Base-by-base conservation (phyloP, 2,888 invertebrate species). In the Pyralis farinalis region DNA sequence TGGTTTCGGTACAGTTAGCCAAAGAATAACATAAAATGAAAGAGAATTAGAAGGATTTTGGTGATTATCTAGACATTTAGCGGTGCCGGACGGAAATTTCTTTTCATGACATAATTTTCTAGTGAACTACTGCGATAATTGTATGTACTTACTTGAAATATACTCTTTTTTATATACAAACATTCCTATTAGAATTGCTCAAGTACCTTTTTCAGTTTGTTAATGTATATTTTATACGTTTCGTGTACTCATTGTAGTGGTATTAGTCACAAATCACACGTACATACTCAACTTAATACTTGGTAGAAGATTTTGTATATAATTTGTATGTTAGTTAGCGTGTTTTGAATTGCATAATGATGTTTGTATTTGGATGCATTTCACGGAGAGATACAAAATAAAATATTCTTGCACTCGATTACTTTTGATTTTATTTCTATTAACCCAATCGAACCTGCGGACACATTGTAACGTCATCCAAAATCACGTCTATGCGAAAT, bases 361-460 rank as follows among this genome's bases (percentile, higher is more conserved):
- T 72, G 69, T 73, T 72, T 80, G 76, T 77, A 71, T 70, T n/a
- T 64, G 63, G 68, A 74, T 71, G 60, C 71, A 79, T 79, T 81
- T 71, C 79, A 78, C 71, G 70, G 64, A 73, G 67, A 74, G 78
- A 77, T 85, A 83, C 82, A 85, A 84, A 86, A 84, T 85, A 85
- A 85, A 86, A 66, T 81, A 74, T 76, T 76, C 66, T 75, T 78
- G 85, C 86, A 86, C 85, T 85, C 78, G 81, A 37, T 28, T 49
- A 58, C 52, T 63, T 49, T 55, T 67, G 71, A 71, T 71, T 57
- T 66, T 66, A 55, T 54, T 25, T 35, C 10, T 16, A n/a, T n/a
- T n/a, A n/a, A n/a, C n/a, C n/a, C n/a, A n/a, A n/a, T n/a, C n/a
- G n/a, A n/a, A n/a, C n/a, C n/a, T n/a, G n/a, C n/a, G n/a, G n/a